A percentile compares a stretch with the other conserved stretches of the same genome.
phyloP scores from a whole-genome alignment of 1,140 invertebrate species.

The Hyposmocoma kahamanoa region DNA sequence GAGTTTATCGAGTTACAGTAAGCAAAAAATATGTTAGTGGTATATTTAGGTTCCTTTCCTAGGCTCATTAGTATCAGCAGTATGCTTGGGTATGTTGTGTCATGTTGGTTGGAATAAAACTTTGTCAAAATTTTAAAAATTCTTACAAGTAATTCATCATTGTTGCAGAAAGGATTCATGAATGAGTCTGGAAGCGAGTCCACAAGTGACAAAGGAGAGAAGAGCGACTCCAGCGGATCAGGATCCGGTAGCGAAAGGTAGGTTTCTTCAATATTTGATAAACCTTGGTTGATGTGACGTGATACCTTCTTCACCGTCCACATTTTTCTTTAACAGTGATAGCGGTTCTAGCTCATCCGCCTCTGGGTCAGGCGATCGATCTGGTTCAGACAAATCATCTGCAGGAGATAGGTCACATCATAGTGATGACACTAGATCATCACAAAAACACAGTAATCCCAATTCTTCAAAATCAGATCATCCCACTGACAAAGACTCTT shows the following conservation, averaged over 20 bases:
- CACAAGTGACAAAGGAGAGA: conserved; percentile 73
- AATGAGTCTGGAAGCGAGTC: conserved; percentile 79
- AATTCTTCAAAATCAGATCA: conserved; percentile 64
- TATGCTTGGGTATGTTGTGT: no score
- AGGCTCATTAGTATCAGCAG: no score
- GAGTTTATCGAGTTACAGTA: no score
- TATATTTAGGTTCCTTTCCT: no score
- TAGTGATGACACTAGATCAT: conserved; percentile 58
- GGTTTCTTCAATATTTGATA: conserved; percentile 4
- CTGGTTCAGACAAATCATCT: conserved; percentile 76
- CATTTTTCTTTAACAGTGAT: conserved; percentile 36
- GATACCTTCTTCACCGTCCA: neutral
- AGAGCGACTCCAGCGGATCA: conserved; percentile 77
- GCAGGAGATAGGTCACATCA: conserved; percentile 42
- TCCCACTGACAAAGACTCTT: conserved; percentile 64
- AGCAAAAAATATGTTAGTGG: no score
- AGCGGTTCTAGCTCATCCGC: conserved; percentile 55
- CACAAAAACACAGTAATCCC: conserved; percentile 59
- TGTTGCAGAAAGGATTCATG: conserved; percentile 76
- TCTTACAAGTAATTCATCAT: no score
- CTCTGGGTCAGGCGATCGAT: conserved; percentile 69
- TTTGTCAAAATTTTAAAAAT: no score
- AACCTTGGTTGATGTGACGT: neutral
- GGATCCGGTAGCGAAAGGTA: conserved; percentile 63
- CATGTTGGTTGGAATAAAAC: no score